Conservation (phyloP, 2,113 vertebrate genomes). For the Onychorhynchus coronatus region DNA sequence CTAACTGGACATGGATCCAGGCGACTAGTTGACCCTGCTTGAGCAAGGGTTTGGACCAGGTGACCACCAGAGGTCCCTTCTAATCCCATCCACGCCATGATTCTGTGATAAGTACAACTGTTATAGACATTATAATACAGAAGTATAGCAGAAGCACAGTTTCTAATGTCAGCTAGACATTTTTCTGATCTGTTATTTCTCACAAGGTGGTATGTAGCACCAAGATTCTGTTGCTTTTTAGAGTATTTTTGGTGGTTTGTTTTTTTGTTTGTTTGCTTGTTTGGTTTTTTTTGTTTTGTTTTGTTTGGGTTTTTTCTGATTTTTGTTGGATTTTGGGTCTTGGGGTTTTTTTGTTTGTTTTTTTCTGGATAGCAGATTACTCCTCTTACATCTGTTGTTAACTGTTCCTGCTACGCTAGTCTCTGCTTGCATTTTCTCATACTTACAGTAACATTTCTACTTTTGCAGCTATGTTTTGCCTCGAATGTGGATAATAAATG, state of each 20-base stretch:
- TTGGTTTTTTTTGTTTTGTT: no score
- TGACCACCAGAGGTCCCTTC: neutral
- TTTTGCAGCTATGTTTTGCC: neutral
- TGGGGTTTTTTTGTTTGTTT: neutral
- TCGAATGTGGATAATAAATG: conserved; percentile 11
- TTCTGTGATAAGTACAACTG: neutral
- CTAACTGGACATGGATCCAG: neutral
- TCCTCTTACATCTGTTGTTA: neutral
- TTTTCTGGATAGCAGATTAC: neutral
- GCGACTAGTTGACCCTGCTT: neutral
- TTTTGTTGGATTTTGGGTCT: no score
- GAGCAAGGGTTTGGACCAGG: neutral
- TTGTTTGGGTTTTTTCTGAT: no score
- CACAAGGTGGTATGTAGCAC: neutral
- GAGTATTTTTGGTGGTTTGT: neutral
- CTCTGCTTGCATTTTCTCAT: neutral
- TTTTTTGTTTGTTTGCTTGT: neutral
- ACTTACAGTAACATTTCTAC: neutral
- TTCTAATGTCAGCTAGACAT: neutral
- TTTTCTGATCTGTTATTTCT: neutral
- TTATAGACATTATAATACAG: neutral
- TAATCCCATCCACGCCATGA: neutral
- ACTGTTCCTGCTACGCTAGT: neutral
- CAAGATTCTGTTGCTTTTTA: neutral
- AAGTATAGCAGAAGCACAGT: neutral